phyloP scores from a whole-genome alignment of 2,113 vertebrate genomes.

The Myxocyprinus asiaticus region DNA sequence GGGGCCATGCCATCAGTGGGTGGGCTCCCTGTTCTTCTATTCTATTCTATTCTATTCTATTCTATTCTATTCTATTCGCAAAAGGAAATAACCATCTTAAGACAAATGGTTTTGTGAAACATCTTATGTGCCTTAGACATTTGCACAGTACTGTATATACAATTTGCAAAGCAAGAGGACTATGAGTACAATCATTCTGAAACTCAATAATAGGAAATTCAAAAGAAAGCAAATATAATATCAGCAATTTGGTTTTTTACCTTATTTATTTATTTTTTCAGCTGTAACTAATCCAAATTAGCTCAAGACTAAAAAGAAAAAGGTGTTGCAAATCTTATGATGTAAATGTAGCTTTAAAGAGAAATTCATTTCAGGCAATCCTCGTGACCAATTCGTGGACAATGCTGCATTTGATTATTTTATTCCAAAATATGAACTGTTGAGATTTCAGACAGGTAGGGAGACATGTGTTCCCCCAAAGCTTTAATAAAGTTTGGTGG shows the following conservation, averaged over 20 bases:
- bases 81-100: too few relatives aligned
- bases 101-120: too few relatives aligned
- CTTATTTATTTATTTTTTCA: background rate
- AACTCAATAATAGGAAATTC: too few relatives aligned
- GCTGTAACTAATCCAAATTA: slow-evolving; percentile 23
- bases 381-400: slow-evolving; percentile 6
- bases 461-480: background rate
- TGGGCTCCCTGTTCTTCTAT: background rate
- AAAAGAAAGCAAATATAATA: too few relatives aligned
- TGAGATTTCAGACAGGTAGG: background rate
- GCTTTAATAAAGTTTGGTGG: slow-evolving; percentile 26
- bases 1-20: too few relatives aligned
- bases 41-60: background rate
- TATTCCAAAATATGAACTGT: background rate
- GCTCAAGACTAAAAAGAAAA: slow-evolving; percentile 65
- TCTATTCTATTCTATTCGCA: too few relatives aligned
- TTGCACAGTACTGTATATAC: too few relatives aligned
- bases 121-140: too few relatives aligned
- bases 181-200: too few relatives aligned
- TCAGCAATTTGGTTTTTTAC: background rate
- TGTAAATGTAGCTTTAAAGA: background rate
- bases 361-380: background rate
- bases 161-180: too few relatives aligned
- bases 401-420: slow-evolving; percentile 8
- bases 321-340: slow-evolving; percentile 48